Percentiles rank a stretch among this genome's conserved stretches.
These are phyloP conservation scores for Caenorhabditis sp. DNA, from an alignment of 2,888 invertebrate genomes.

Conservation along the genomic window DNA sequence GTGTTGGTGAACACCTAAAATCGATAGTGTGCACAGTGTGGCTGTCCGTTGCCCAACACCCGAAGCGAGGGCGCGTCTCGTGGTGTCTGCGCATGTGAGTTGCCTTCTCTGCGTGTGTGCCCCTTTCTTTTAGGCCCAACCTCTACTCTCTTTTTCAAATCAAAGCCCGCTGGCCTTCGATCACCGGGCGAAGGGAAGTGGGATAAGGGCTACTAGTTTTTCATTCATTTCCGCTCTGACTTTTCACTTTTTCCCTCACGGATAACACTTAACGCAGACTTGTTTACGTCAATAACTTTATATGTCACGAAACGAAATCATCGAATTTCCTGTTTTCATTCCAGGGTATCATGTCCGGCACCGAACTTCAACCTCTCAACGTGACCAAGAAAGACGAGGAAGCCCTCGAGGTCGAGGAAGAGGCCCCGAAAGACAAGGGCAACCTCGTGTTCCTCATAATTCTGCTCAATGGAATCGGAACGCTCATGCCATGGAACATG, in stretches of 20 bases:
- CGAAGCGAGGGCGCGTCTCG: not conserved
- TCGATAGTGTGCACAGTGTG: constrained; percentile 1
- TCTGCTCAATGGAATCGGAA: constrained; percentile 93
- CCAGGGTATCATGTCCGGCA: constrained; percentile 30
- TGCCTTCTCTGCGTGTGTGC: too few relatives aligned
- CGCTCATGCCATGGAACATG: constrained; percentile 98
- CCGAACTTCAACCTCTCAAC: constrained; percentile 53
- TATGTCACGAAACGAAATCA: not conserved
- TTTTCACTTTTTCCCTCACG: too few relatives aligned
- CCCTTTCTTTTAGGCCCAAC: not conserved
- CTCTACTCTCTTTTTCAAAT: too few relatives aligned
- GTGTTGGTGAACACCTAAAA: too few relatives aligned
- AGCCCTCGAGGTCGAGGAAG: constrained; percentile 30
- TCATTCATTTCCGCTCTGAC: too few relatives aligned
- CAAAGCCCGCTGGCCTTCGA: too few relatives aligned
- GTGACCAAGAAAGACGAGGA: constrained; percentile 22
- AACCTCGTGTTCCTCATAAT: constrained; percentile 84
- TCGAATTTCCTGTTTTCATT: constrained; percentile 19
- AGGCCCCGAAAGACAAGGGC: constrained; percentile 32
- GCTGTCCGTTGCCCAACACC: too few relatives aligned
- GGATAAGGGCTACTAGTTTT: too few relatives aligned
- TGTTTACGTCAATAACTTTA: too few relatives aligned
- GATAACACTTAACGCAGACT: too few relatives aligned
- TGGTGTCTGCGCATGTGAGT: not conserved
- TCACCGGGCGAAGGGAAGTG: too few relatives aligned